Evolutionary conservation across 2,888 invertebrate genomes (phyloP), one percentile per base, ranked within the genome.

Genomic region (Ethmia dodecea): DNA sequence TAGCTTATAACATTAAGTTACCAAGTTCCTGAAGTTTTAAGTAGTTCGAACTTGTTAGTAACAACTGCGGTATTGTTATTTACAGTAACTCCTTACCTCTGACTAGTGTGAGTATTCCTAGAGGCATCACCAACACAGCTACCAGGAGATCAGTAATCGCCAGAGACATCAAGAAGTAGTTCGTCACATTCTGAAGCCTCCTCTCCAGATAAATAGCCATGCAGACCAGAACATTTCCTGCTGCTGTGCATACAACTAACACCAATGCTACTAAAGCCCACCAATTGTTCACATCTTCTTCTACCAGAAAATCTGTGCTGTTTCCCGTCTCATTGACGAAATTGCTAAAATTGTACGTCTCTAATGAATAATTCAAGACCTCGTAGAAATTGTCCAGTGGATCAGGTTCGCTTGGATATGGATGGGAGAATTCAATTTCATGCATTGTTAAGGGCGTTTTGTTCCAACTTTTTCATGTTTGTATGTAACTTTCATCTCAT

Each of bases 81-180:
- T n/a, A n/a, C n/a, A n/a, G n/a, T n/a, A n/a, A n/a, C n/a, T n/a
- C n/a, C 92, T 91, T 75, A 95, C 95, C 95, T 88, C 90, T 86
- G 10, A 94, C 91, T 38, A 95, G 81, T 4, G 94, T 94, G 44
- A 95, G 76, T 55, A 95, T 95, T 32, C 96, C 96, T 44, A 98
- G 86, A 1, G 98, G 98, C 98, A 98, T 98, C 46, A 98, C 98
- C 51, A 98, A 86, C 13, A 97, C 89, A 27, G 97, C 97, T 1
- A 98, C 97, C 87, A 98, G 92, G 31, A 98, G 89, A 79, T 98
- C 98, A 9, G 98, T 98, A 49, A 98, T 93, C 34, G 98, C 97
- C 65, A 98, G 78, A 3, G 97, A 98, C 92, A 98, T 94, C 60
- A 98, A 88, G 69, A 98, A 98, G 76, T 97, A 98, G 80, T 98